These are phyloP conservation scores for Augiades crinisus DNA, from an alignment of 2,888 invertebrate genomes.

Conservation along the genomic window DNA sequence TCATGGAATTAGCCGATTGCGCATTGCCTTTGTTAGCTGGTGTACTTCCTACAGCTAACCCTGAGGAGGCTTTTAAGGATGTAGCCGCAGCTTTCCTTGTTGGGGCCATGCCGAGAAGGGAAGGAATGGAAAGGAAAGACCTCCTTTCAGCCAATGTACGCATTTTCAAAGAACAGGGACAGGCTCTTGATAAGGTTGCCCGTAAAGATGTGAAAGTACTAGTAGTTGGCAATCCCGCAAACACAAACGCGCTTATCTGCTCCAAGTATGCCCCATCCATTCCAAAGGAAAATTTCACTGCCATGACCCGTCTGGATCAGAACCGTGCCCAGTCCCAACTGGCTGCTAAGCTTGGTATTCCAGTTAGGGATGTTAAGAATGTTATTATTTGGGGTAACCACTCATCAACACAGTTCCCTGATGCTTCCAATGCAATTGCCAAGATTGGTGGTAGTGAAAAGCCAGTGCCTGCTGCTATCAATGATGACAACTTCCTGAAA, in stretches of 20 bases:
- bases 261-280: conserved; percentile 98
- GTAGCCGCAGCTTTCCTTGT: conserved; percentile 98
- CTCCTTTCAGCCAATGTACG: conserved; percentile 98
- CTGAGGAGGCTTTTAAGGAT: conserved; percentile 96
- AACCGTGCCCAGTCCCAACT: conserved; percentile 97
- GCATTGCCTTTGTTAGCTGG: conserved; percentile 93
- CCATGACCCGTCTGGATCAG: conserved; percentile 99
- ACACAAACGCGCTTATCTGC: conserved; percentile 98
- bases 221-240: conserved; percentile 99
- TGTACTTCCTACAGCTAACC: conserved; percentile 93
- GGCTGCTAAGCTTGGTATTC: conserved; percentile 85
- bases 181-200: conserved; percentile 94
- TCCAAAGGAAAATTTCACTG: conserved; percentile 97
- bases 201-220: conserved; percentile 96
- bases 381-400: conserved; percentile 99
- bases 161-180: conserved; percentile 98
- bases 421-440: conserved; percentile 88
- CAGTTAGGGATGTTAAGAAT: conserved; percentile 90
- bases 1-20: conserved; percentile 98
- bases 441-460: conserved; percentile 77
- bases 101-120: conserved; percentile 97
- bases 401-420: conserved; percentile 99
- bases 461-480: conserved; percentile 86
- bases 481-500: conserved; percentile 91
- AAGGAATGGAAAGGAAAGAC: conserved; percentile 99